Base-by-base conservation (phyloP, 2,888 invertebrate genomes). In the Tachystola acroxantha region DNA sequence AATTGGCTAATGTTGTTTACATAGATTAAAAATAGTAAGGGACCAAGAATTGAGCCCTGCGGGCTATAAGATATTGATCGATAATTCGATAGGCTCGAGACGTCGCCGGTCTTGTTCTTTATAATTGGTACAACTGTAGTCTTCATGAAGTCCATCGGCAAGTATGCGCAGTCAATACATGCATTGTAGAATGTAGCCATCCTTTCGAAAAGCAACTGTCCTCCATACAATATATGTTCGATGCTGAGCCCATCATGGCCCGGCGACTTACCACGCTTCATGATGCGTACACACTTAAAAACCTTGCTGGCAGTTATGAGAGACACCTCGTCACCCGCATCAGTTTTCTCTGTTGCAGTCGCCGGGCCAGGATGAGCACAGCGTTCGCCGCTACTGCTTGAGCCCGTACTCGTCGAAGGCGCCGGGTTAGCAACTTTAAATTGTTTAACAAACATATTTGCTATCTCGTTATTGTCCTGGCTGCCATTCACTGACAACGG, bases 251-350 rank as follows among this genome's bases (percentile, higher is more conserved):
- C 30, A 13, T 36, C 36, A 11, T 36, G 30, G 7, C 30, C 36
- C n/a, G 36, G 36, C 2, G 29, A 30, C 24, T 30, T 36, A 7
- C 36, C 36, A 0, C 24, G 29, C 14, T 30, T 36, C 36, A 36
- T 30, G 1, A 6, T 13, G 2, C n/a, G 2, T 1, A 33, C 25
- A n/a, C n/a, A 1, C 3, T 33, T 25, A 12, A 10, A 4, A 9
- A 32, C 12, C 7, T 24, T 1, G 5, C 24, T 10, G 12, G 12
- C 12, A 9, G 32, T 26, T 16, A 4, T 6, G 16, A 6, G 16
- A 16, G 16, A n/a, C n/a, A n/a, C n/a, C n/a, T n/a, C n/a, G n/a
- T n/a, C n/a, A n/a, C n/a, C n/a, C n/a, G n/a, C n/a, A n/a, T n/a
- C n/a, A n/a, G n/a, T n/a, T n/a, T n/a, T n/a, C n/a, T n/a, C n/a